Evolutionary conservation across 2,113 vertebrate species (phyloP).

Genomic region (Marmota monax): DNA sequence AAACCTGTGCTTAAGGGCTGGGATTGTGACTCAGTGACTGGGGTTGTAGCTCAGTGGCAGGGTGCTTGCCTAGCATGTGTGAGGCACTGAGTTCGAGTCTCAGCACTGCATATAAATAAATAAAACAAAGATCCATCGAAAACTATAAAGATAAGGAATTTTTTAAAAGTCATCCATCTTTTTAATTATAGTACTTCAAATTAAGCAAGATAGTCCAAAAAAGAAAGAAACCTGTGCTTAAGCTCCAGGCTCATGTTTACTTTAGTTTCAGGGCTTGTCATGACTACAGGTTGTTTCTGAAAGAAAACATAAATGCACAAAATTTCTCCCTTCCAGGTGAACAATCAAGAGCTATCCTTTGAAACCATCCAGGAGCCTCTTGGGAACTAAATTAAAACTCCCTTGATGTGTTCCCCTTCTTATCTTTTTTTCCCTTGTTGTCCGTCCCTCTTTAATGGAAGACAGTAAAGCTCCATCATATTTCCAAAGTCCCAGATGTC

Average conservation of each 20-base stretch:
- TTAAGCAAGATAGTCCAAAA: no score
- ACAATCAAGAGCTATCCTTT: background rate
- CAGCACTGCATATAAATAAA: no score
- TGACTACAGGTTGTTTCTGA: background rate
- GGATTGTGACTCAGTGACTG: no score
- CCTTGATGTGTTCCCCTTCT: background rate
- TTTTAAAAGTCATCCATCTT: no score
- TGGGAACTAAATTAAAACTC: slow-evolving; percentile 25
- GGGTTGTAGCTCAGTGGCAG: no score
- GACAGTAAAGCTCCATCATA: background rate
- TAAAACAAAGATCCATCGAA: no score
- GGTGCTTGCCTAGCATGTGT: no score
- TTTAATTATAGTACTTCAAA: no score
- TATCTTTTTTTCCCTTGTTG: background rate
- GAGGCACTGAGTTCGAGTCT: no score
- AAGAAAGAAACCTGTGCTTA: background rate
- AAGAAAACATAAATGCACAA: slow-evolving; percentile 27
- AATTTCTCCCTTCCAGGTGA: slow-evolving; percentile 16
- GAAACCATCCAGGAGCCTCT: background rate
- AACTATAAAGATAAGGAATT: no score
- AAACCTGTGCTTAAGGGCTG: background rate
- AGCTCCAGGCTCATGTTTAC: background rate
- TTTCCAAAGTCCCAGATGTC: background rate
- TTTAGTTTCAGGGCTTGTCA: background rate
- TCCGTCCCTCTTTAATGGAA: background rate